phyloP scores from a whole-genome alignment of 2,797 vertebrate species.

The Mycteria americana region DNA sequence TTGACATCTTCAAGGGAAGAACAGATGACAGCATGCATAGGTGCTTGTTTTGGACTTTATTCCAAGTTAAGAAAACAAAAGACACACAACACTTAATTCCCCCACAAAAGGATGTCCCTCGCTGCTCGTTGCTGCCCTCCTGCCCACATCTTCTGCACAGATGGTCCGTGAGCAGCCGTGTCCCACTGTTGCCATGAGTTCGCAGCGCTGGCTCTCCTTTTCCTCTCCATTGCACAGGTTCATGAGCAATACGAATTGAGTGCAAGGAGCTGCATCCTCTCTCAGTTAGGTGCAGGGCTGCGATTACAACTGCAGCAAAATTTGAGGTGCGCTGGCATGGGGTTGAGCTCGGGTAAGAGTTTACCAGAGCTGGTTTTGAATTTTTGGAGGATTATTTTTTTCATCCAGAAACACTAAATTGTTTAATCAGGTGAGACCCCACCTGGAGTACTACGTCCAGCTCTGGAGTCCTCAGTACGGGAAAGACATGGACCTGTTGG shows the following conservation, averaged over 20 bases:
- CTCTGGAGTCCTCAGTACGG: not conserved
- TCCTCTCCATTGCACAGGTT: not conserved
- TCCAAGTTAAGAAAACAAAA: not conserved
- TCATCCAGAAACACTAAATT: not conserved
- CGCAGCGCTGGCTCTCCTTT: not conserved
- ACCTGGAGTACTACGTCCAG: not conserved
- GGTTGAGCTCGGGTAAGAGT: not conserved
- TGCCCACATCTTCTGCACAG: not conserved
- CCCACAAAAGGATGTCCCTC: not conserved
- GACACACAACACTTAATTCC: not conserved
- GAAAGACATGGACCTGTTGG: not conserved
- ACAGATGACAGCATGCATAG: not conserved
- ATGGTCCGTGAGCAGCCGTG: rapidly evolving
- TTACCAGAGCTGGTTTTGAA: not conserved
- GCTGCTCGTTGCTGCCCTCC: not conserved
- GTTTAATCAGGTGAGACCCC: not conserved
- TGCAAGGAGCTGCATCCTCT: not conserved
- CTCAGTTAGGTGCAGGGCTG: not conserved
- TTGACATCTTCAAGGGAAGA: not conserved
- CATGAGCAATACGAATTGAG: not conserved
- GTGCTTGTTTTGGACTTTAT: not conserved
- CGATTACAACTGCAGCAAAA: not conserved
- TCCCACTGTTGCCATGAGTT: rapidly evolving
- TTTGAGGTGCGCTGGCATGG: rapidly evolving
- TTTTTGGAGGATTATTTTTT: not conserved